Evolutionary conservation across 2,797 vertebrate genomes (phyloP).

Genomic region (Melanotaenia boesemani): DNA sequence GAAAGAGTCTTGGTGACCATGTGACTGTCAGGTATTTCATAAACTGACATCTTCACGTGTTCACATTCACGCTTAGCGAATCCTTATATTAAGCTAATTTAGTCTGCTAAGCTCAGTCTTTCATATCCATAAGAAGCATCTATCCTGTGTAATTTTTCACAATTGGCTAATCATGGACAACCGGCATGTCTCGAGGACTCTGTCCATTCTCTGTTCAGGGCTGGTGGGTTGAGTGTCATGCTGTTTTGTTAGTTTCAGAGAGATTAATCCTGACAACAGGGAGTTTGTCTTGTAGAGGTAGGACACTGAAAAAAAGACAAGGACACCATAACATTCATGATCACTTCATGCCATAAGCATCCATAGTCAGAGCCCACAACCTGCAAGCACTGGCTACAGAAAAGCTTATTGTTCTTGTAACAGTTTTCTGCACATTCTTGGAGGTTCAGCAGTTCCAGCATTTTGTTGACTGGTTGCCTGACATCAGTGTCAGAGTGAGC

Average conservation of each 20-base stretch:
- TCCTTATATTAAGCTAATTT: background rate
- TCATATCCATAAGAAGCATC: conserved; percentile 20
- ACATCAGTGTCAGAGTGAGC: conserved; percentile 6
- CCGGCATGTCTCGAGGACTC: conserved; percentile 40
- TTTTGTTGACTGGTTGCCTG: conserved; percentile 7
- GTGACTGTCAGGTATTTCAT: conserved; percentile 16
- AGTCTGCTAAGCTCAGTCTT: background rate
- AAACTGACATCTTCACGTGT: background rate
- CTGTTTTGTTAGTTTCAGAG: conserved; percentile 37
- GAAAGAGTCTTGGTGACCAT: background rate
- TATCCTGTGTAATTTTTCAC: conserved; percentile 18
- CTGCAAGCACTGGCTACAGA: background rate
- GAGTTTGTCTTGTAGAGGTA: conserved; percentile 13
- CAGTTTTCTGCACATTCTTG: conserved; percentile 3
- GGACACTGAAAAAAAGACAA: conserved; percentile 36
- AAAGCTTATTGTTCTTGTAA: background rate
- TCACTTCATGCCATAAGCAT: background rate
- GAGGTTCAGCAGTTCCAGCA: background rate
- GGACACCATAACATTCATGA: conserved; percentile 14
- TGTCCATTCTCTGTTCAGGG: conserved; percentile 28
- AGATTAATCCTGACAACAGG: conserved; percentile 34
- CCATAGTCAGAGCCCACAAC: background rate
- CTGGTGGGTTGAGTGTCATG: conserved; percentile 10
- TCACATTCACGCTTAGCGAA: conserved; percentile 1
- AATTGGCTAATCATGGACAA: conserved; percentile 54